A percentile compares a stretch with the other conserved stretches of the same genome.
Evolutionary conservation across 2,797 vertebrate species (phyloP).

Genomic region (Tamandua tetradactyla): DNA sequence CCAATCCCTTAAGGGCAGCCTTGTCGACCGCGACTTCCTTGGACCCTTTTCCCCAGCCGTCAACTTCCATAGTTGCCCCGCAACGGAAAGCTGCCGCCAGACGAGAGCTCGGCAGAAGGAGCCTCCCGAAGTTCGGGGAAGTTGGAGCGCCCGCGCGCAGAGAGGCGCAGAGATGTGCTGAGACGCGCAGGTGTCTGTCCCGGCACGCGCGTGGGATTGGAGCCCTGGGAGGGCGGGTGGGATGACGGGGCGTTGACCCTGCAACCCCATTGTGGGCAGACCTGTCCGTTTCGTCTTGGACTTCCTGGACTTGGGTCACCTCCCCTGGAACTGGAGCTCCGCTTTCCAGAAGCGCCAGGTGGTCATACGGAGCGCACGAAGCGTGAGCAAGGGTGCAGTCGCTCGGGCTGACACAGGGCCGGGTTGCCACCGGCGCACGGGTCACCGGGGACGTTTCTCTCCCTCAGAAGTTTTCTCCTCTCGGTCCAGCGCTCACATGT

Average conservation of each 20-base stretch:
- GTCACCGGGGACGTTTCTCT: accelerated
- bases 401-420: accelerated
- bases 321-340: neutral
- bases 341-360: neutral
- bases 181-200: neutral
- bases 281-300: neutral
- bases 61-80: neutral
- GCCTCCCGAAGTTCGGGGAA: neutral
- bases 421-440: accelerated
- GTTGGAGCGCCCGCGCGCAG: neutral
- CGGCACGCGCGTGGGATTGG: neutral
- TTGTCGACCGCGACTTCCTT: neutral
- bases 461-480: neutral
- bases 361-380: neutral
- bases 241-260: neutral
- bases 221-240: too few relatives aligned
- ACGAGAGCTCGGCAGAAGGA: neutral
- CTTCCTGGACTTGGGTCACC: neutral
- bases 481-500: neutral
- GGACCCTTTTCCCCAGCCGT: neutral
- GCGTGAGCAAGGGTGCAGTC: accelerated
- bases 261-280: neutral
- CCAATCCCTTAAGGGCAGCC: neutral
- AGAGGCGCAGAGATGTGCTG: neutral
- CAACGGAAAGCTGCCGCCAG: neutral